A percentile compares a stretch with the other conserved stretches of the same genome.
These are phyloP conservation scores for Syngnathus acus DNA, from an alignment of 2,797 vertebrate genomes.

Conservation along the genomic window DNA sequence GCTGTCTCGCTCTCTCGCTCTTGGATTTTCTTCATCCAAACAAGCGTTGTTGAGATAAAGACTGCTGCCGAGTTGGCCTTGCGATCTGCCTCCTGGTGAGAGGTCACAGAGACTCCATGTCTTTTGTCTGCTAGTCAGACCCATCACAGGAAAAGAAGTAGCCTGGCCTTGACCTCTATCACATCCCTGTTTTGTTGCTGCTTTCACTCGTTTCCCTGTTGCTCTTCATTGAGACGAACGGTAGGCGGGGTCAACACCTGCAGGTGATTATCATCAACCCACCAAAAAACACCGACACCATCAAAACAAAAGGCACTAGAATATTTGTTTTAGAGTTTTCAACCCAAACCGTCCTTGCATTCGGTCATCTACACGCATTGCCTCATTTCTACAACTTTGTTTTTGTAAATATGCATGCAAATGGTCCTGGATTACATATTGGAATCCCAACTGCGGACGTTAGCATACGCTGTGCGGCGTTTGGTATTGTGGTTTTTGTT, in stretches of 20 bases:
- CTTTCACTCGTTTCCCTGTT: background rate
- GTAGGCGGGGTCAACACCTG: no score
- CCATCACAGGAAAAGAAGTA: background rate
- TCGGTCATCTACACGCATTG: no score
- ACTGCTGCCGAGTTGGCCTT: background rate
- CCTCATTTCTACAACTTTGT: background rate
- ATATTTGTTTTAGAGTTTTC: no score
- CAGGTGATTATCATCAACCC: no score
- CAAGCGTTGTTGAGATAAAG: background rate
- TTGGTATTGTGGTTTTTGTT: background rate
- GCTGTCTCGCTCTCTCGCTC: conserved; percentile 17
- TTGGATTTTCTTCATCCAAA: background rate
- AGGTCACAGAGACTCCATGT: background rate
- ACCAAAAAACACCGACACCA: no score
- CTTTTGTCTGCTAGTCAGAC: background rate
- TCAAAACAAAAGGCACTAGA: no score
- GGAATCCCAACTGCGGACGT: background rate
- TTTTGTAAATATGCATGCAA: background rate
- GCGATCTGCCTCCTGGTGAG: background rate
- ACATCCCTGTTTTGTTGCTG: background rate
- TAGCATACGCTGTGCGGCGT: background rate
- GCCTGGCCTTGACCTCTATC: background rate
- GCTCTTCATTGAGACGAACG: background rate
- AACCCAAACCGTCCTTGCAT: no score
- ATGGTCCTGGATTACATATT: background rate